These are phyloP conservation scores for Potorous gilbertii DNA, from an alignment of 2,797 vertebrate genomes.

Conservation along the genomic window DNA sequence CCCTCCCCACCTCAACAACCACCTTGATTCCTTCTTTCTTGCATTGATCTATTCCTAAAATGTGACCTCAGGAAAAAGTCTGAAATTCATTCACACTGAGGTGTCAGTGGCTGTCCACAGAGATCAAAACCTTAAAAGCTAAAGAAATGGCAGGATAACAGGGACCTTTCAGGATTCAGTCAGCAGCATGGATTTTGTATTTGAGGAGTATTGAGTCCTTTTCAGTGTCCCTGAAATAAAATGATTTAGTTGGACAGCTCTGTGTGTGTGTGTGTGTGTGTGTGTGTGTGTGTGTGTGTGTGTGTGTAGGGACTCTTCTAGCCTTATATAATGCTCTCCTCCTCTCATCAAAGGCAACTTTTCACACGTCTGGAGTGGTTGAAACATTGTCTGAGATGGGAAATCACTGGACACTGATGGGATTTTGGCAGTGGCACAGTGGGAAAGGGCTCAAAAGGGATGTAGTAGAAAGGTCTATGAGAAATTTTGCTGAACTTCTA, in stretches of 20 bases:
- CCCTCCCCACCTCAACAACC: neutral
- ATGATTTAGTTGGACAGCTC: neutral
- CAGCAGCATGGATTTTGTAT: neutral
- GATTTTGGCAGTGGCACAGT: too few species aligned
- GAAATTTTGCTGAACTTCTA: neutral
- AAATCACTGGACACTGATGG: too few species aligned
- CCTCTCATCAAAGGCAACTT: too few species aligned
- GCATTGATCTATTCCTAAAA: neutral
- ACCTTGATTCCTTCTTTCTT: neutral
- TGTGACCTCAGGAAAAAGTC: too few species aligned
- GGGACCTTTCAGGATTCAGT: neutral
- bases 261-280: too few species aligned
- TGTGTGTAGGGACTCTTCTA: neutral
- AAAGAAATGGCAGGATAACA: neutral
- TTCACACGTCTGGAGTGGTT: too few species aligned
- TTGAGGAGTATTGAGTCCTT: neutral
- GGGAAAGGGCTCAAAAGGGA: neutral
- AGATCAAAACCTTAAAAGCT: conserved; percentile 11
- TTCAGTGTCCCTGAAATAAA: conserved; percentile 7
- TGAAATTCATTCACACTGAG: conserved; percentile 11
- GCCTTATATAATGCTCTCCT: neutral
- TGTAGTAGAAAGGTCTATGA: neutral
- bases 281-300: too few species aligned
- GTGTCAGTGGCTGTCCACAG: neutral
- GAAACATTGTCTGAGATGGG: too few species aligned